Base-by-base conservation (phyloP, 2,888 invertebrate species). In the Diarsia mendica region DNA sequence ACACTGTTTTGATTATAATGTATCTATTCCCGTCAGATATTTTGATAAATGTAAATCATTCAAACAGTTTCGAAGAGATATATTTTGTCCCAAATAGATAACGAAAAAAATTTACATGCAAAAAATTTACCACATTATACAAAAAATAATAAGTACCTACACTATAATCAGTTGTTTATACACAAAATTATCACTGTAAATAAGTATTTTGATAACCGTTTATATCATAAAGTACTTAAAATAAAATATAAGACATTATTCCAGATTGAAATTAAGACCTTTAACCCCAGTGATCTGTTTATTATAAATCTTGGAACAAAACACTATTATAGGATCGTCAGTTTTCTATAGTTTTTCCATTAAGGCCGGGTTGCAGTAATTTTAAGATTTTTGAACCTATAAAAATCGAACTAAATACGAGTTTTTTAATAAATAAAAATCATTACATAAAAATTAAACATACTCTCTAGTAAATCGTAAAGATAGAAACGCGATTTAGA, bases 101-200 rank as follows among this genome's bases (percentile, higher is more conserved):
- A 55, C 9, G 9, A 28, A 49, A 63, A 63, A 51, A 49, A 51
- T 55, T 11, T 51, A 58, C 46, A 33, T 49, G 48, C n/a, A 66
- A 66, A 61, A 61, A 64, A 60, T 39, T 75, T 11, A 60, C 82
- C 77, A 75, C 44, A 68, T 49, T 18, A 33, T 33, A 46, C 18
- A 9, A 66, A 61, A 74, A 28, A 28, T 28, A 75, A 75, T 67
- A 66, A 80, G n/a, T 28, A 75, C 60, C 49, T 66, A 78, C n/a
- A 8, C n/a, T 39, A 60, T 68, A 15, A 82, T 82, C 79, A n/a
- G 48, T 82, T 82, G 77, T 79, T 60, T 65, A 79, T 58, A 76
- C 13, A 82, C 67, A 82, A 72, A 79, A 60, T 73, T 67, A 82
- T 82, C 65, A 18, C 33, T 39, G 48, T 64, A 81, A 77, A 79